Percentiles rank a stretch among this genome's conserved stretches.
Conservation (phyloP, 2,113 vertebrate species). For the Danio rerio region DNA sequence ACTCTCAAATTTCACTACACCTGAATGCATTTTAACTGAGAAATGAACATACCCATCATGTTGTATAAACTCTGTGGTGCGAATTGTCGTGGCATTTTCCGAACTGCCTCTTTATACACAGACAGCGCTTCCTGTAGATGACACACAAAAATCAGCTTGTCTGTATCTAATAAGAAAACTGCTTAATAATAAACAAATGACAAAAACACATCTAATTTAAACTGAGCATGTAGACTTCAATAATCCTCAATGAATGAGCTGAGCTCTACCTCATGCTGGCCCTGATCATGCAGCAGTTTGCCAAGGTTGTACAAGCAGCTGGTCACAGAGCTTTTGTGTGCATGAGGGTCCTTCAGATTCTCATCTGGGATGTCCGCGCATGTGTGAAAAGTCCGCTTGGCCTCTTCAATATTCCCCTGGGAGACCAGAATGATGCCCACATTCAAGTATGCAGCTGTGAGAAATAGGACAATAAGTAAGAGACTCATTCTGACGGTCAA, state of each 20-base stretch:
- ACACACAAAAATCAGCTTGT: conserved; percentile 21
- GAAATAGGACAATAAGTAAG: neutral
- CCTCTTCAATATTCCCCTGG: conserved; percentile 91
- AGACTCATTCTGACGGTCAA: neutral
- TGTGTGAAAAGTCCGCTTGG: conserved; percentile 90
- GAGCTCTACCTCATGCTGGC: conserved; percentile 89
- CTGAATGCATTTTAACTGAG: neutral
- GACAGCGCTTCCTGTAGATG: conserved; percentile 87
- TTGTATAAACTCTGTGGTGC: conserved; percentile 98
- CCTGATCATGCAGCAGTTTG: conserved; percentile 95
- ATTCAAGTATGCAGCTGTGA: conserved; percentile 96
- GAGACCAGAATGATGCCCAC: conserved; percentile 98
- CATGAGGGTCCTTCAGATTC: conserved; percentile 97
- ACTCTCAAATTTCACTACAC: neutral
- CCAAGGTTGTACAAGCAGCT: conserved; percentile 98
- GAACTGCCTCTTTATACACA: conserved; percentile 94
- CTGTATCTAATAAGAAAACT: too few species aligned
- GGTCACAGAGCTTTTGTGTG: conserved; percentile 97
- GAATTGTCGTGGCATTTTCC: conserved; percentile 97
- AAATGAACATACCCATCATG: conserved; percentile 91
- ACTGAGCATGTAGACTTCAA: neutral
- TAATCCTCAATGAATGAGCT: neutral
- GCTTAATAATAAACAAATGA: neutral
- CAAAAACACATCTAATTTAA: neutral
- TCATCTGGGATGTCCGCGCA: conserved; percentile 98